Conservation (phyloP, 2,888 invertebrate species). For the Himalopsyche japonica region DNA sequence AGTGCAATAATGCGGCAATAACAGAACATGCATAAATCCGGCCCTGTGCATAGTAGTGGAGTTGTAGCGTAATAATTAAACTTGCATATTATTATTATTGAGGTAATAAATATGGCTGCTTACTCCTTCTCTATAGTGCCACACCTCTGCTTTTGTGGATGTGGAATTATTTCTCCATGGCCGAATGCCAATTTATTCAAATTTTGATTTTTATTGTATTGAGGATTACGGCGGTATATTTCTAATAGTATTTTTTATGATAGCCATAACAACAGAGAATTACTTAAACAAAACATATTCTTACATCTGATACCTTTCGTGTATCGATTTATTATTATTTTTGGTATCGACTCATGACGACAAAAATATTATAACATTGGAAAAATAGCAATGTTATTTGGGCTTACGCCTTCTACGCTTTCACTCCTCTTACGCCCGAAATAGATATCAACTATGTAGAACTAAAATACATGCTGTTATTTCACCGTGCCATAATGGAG, state of each 20-base stretch:
- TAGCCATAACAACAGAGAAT: background rate
- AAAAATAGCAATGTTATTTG: too few species aligned
- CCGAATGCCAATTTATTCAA: conserved; percentile 29
- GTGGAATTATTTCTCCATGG: conserved; percentile 23
- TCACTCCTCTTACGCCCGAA: too few species aligned
- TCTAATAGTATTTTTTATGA: background rate
- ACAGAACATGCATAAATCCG: background rate
- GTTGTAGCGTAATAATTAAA: background rate
- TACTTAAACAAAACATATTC: background rate
- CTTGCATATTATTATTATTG: background rate
- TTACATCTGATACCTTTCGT: too few species aligned
- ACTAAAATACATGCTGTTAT: too few species aligned
- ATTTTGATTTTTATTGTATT: conserved; percentile 24
- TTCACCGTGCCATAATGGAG: too few species aligned
- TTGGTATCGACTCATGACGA: too few species aligned
- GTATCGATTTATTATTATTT: too few species aligned
- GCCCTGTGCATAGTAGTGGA: background rate
- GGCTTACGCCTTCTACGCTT: too few species aligned
- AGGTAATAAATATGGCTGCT: conserved; percentile 5
- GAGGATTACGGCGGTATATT: conserved; percentile 4
- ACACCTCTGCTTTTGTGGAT: conserved; percentile 17
- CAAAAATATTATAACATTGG: too few species aligned
- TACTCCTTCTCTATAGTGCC: background rate
- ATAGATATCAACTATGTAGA: too few species aligned
- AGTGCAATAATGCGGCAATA: too few species aligned